These are phyloP conservation scores for Tanypteryx hageni DNA, from an alignment of 2,888 invertebrate genomes.

Conservation along the genomic window DNA sequence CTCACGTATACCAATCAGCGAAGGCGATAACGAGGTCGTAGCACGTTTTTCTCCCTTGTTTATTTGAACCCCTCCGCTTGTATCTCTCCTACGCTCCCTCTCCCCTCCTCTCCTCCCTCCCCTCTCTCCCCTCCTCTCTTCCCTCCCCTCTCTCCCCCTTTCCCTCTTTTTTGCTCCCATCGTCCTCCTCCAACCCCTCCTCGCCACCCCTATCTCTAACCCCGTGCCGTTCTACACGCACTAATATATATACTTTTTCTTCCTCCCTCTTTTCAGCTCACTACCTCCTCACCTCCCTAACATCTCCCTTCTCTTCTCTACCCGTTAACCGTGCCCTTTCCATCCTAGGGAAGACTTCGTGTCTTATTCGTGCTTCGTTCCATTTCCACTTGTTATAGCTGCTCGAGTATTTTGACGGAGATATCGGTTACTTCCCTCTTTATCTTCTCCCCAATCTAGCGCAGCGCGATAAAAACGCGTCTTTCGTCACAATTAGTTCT, in stretches of 20 bases:
- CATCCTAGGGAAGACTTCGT: no score
- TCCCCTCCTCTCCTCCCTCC: background rate
- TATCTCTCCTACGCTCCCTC: background rate
- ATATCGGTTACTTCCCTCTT: no score
- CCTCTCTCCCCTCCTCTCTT: background rate
- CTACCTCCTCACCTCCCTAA: no score
- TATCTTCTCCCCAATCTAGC: no score
- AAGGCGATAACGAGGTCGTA: slow-evolving; percentile 51
- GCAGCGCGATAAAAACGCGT: no score
- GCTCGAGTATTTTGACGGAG: no score
- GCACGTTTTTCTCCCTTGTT: slow-evolving; percentile 58
- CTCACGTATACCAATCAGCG: slow-evolving; percentile 62
- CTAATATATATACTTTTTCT: no score
- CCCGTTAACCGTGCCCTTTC: background rate
- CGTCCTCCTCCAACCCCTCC: background rate
- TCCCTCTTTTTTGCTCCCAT: background rate
- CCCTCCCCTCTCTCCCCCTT: background rate
- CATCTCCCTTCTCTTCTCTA: no score
- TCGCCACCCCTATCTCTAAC: background rate
- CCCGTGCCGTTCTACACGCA: background rate
- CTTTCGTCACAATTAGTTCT: no score
- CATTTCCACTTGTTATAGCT: no score
- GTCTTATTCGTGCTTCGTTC: no score
- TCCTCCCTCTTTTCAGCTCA: no score
- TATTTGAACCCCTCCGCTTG: slow-evolving; percentile 34